These are phyloP conservation scores for Andricus quercusramuli DNA, from an alignment of 2,888 invertebrate genomes.

Conservation along the genomic window DNA sequence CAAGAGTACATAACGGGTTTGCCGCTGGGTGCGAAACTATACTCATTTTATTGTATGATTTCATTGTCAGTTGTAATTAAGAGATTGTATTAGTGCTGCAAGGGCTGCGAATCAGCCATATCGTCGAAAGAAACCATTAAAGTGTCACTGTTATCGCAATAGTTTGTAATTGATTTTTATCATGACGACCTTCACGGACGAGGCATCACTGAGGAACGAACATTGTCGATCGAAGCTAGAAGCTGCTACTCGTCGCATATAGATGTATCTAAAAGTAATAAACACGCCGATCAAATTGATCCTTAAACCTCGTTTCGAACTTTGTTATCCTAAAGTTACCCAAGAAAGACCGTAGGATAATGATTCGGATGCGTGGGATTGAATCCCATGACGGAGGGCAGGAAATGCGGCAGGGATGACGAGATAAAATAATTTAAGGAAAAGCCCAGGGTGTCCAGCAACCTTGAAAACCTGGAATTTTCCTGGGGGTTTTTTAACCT, in stretches of 20 bases:
- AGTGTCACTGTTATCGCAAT: constrained; percentile 4
- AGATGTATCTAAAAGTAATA: constrained; percentile 35
- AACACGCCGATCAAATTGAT: constrained; percentile 13
- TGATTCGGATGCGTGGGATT: too few relatives aligned
- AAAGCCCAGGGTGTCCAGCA: too few relatives aligned
- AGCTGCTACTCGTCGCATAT: constrained; percentile 25
- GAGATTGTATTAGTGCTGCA: not conserved
- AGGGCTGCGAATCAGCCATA: not conserved
- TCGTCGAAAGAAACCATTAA: not conserved
- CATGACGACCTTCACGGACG: constrained; percentile 17
- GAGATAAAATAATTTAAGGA: too few relatives aligned
- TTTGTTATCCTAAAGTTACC: not conserved
- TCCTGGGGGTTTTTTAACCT: too few relatives aligned
- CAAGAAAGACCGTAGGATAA: too few relatives aligned
- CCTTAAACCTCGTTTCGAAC: not conserved
- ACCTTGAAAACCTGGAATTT: too few relatives aligned
- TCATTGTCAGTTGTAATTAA: not conserved
- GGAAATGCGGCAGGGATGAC: too few relatives aligned
- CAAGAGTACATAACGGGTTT: not conserved
- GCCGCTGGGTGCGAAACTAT: not conserved
- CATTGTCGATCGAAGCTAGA: not conserved
- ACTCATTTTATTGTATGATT: not conserved
- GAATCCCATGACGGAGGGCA: too few relatives aligned
- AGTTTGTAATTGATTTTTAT: constrained; percentile 17
- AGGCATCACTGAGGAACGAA: constrained; percentile 16